Percentiles rank a stretch among this genome's conserved stretches.
Evolutionary conservation across 2,113 vertebrate genomes (phyloP).

Genomic region (Cathartes aura): DNA sequence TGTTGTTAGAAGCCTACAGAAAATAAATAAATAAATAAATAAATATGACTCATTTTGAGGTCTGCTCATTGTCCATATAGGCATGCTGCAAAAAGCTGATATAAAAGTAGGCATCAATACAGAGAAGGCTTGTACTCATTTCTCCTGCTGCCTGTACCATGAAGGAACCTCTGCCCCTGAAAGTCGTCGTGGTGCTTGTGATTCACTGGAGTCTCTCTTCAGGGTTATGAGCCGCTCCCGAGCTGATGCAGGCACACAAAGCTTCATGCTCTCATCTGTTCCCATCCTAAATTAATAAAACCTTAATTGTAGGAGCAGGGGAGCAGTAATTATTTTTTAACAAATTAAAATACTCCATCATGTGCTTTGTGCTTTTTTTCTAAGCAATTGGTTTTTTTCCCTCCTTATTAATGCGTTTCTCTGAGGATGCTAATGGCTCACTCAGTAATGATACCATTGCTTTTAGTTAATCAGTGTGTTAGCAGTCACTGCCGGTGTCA

Average conservation of each 20-base stretch:
- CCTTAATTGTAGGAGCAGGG: background rate
- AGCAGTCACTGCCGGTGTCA: background rate
- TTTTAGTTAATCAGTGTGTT: slow-evolving; percentile 40
- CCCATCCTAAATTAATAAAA: background rate
- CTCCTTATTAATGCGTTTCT: background rate
- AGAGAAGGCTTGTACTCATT: background rate
- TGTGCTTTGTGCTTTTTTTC: background rate
- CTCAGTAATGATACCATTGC: background rate
- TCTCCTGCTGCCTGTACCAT: background rate
- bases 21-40: background rate
- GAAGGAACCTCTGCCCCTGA: background rate
- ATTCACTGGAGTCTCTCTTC: background rate
- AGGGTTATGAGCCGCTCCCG: background rate
- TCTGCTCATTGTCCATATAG: background rate
- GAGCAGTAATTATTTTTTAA: background rate
- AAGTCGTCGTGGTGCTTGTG: background rate
- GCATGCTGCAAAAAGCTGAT: background rate
- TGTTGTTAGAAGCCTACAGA: background rate
- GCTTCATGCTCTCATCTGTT: background rate
- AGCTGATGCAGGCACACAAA: background rate
- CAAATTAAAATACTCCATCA: background rate
- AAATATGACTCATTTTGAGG: background rate
- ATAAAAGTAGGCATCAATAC: background rate
- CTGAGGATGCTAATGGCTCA: background rate
- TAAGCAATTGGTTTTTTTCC: background rate